Percentiles rank a stretch among this genome's conserved stretches.
Evolutionary conservation across 2,888 invertebrate species (phyloP).

Genomic region (Sarcophaga rosellei): DNA sequence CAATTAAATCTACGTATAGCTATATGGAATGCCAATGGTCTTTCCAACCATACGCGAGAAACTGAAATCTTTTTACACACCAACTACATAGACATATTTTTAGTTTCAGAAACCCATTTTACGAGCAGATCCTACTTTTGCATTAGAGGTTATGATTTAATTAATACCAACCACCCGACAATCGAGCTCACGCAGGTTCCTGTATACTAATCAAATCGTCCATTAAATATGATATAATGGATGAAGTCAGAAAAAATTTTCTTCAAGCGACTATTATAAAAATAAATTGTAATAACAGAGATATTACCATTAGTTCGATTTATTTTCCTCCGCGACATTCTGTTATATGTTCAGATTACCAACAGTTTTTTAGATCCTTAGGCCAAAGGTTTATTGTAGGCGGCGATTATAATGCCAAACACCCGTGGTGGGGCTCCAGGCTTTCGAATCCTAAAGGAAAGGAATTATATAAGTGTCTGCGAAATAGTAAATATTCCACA

Average conservation of each 20-base stretch:
- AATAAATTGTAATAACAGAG: not conserved
- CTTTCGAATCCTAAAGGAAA: conserved; percentile 50
- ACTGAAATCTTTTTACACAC: conserved; percentile 13
- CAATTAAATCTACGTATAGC: conserved; percentile 25
- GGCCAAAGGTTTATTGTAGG: conserved; percentile 52
- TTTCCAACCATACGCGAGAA: too few species aligned
- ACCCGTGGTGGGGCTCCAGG: conserved; percentile 22
- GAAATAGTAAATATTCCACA: conserved; percentile 23
- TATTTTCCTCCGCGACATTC: conserved; percentile 28
- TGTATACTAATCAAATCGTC: not conserved
- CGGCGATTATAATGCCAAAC: too few species aligned
- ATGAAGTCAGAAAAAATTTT: conserved; percentile 4
- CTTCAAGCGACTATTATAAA: conserved; percentile 45
- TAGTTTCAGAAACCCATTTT: conserved; percentile 25
- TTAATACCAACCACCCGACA: conserved; percentile 12
- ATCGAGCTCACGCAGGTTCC: too few species aligned
- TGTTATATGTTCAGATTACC: conserved; percentile 14
- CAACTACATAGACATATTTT: conserved; percentile 17
- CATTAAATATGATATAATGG: conserved; percentile 24
- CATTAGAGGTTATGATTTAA: conserved; percentile 26
- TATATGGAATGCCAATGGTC: too few species aligned
- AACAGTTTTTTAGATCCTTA: conserved; percentile 28
- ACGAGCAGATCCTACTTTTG: too few species aligned
- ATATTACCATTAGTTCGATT: conserved; percentile 6
- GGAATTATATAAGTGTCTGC: conserved; percentile 50